Evolutionary conservation across 2,113 vertebrate species (phyloP).

Genomic region (Addax nasomaculatus): DNA sequence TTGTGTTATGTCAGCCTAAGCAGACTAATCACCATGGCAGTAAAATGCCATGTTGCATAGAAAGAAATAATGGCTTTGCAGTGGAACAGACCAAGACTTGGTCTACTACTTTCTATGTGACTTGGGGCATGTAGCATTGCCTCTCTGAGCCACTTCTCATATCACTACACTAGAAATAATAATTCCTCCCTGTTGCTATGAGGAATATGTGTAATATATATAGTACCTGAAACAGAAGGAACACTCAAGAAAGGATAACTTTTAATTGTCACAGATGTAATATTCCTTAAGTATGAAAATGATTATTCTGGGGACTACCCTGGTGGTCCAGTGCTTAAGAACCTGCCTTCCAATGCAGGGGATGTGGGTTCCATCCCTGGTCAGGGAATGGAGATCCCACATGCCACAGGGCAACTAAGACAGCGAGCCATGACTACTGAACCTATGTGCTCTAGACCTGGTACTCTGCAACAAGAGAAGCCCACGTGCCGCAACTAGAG

Average conservation of each 20-base stretch:
- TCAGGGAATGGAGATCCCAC: neutral
- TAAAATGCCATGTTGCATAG: accelerated
- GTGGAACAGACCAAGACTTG: neutral
- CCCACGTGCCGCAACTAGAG: neutral
- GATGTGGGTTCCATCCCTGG: neutral
- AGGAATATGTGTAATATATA: neutral
- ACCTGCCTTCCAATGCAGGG: neutral
- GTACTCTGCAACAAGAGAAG: neutral
- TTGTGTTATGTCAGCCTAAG: neutral
- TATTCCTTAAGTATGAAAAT: neutral
- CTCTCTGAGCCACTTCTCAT: neutral
- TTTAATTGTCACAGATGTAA: neutral
- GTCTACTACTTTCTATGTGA: neutral
- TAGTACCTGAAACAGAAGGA: neutral
- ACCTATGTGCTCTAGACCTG: neutral
- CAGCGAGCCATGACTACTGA: neutral
- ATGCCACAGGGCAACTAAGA: neutral
- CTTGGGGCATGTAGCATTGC: neutral
- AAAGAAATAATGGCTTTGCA: neutral
- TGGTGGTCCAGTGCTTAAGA: neutral
- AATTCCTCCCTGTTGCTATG: neutral
- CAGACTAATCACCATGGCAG: too few species aligned
- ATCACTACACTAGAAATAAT: neutral
- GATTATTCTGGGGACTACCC: neutral
- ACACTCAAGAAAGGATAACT: neutral